Evolutionary conservation across 2,113 vertebrate species (phyloP), one percentile per base, ranked within the genome.

Genomic region (Menidia beryllina): DNA sequence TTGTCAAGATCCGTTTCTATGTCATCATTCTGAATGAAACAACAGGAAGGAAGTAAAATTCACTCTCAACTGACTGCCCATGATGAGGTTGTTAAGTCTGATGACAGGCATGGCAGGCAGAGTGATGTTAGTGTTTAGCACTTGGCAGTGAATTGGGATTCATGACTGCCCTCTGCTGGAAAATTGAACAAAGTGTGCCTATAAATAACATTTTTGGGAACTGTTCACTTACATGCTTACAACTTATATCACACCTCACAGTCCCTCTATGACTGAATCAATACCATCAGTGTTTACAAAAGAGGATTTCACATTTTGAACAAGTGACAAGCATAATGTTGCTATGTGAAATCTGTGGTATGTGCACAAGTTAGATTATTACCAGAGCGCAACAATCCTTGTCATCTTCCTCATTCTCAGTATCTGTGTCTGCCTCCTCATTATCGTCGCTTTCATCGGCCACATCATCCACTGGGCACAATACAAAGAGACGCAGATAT

Each of bases 1-100:
- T 98, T 99, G 86, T 94, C 95, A 78, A 99, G 92, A 91, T 99
- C 98, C 0, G 96, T 98, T 91, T 99, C 98, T 76, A 99, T 98
- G 89, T 99, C 98, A 61, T 98, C 96, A 78, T 98, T 98, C 98
- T 99, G 91, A 71, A 90, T 83, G 11, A 87, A 14, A 71, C 19
- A 20, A 66, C 12, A 74, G 2, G 69, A 15, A 59, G 7, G 10
- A 17, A 60, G 6, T 15, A 61, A 45, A 52, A 53, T 3, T 5
- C 41, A 12, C 41, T n/a, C n/a, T n/a, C n/a, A n/a, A n/a, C n/a
- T n/a, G 43, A 48, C n/a, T 36, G 10, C 19, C 14, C 20, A 38
- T 24, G 45, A 34, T 34, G 30, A 5, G 1, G 41, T 25, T 34
- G 17, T 45, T 9, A 38, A 43, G 10, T 15, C 9, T 30, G 43